Evolutionary conservation across 2,797 vertebrate species (phyloP).

Genomic region (Eulemur albifrons): DNA sequence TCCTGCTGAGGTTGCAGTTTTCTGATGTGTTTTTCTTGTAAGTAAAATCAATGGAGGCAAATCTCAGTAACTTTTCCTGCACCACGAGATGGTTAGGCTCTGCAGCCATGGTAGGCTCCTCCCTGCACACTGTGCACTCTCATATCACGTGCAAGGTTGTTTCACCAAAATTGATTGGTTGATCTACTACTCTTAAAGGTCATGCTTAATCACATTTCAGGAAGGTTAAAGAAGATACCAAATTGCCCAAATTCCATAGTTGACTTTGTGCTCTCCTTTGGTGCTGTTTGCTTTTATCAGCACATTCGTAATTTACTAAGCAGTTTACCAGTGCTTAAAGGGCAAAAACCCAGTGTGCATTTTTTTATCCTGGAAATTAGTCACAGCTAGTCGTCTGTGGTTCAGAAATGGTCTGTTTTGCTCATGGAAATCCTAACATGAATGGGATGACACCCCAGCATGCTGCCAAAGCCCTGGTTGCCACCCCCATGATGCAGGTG

Average conservation of each 20-base stretch:
- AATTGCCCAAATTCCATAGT: constrained; percentile 32
- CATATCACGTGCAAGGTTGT: constrained; percentile 32
- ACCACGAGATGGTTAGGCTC: constrained; percentile 54
- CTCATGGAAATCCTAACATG: not conserved
- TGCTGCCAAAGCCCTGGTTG: not conserved
- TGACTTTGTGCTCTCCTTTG: constrained; percentile 73
- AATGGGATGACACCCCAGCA: not conserved
- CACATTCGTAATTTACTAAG: constrained; percentile 76
- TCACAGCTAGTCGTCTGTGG: constrained; percentile 30
- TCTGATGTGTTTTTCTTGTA: constrained; percentile 82
- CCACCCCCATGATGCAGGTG: not conserved
- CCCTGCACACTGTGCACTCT: not conserved
- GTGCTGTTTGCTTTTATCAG: constrained; percentile 77
- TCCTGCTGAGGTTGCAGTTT: constrained; percentile 86
- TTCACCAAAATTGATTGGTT: constrained; percentile 74
- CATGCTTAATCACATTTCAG: constrained; percentile 78
- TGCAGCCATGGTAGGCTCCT: constrained; percentile 20
- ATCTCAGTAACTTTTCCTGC: constrained; percentile 81
- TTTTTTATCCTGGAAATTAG: constrained; percentile 77
- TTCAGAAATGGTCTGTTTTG: not conserved
- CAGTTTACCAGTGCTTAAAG: constrained; percentile 83
- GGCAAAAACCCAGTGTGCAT: constrained; percentile 86
- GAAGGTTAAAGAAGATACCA: constrained; percentile 75
- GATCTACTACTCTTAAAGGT: constrained; percentile 83
- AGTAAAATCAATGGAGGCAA: constrained; percentile 85